These are phyloP conservation scores for Falco columbarius DNA, from an alignment of 2,797 vertebrate genomes.

Conservation along the genomic window DNA sequence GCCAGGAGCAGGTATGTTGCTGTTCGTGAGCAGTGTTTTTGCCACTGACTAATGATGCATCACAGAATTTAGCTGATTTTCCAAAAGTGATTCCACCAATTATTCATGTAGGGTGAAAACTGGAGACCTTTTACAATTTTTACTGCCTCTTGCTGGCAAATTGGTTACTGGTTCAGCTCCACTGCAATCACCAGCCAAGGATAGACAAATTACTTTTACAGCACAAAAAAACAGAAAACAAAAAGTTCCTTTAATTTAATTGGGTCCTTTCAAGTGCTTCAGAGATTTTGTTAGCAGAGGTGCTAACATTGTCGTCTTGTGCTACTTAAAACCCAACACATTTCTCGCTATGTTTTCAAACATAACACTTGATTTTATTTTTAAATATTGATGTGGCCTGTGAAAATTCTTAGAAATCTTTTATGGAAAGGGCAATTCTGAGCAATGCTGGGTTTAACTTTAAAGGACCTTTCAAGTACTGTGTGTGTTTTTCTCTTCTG, in stretches of 20 bases:
- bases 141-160: neutral
- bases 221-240: conserved; percentile 53
- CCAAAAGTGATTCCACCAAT: neutral
- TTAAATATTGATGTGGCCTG: conserved; percentile 50
- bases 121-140: neutral
- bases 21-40: neutral
- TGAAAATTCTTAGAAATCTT: conserved; percentile 61
- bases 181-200: conserved; percentile 7
- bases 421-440: conserved; percentile 46
- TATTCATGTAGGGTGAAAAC: neutral
- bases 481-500: conserved; percentile 21
- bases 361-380: conserved; percentile 51
- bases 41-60: neutral
- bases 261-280: conserved; percentile 47
- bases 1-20: neutral
- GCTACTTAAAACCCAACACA: conserved; percentile 42
- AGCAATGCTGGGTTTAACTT: conserved; percentile 57
- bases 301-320: conserved; percentile 42
- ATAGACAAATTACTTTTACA: conserved; percentile 20
- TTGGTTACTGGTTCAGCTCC: neutral
- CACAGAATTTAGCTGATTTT: neutral
- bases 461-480: conserved; percentile 46
- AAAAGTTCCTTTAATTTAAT: conserved; percentile 53
- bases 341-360: conserved; percentile 56
- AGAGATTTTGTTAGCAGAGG: conserved; percentile 63